phyloP scores from a whole-genome alignment of 2,888 invertebrate genomes.

The Neoaliturus tenellus region DNA sequence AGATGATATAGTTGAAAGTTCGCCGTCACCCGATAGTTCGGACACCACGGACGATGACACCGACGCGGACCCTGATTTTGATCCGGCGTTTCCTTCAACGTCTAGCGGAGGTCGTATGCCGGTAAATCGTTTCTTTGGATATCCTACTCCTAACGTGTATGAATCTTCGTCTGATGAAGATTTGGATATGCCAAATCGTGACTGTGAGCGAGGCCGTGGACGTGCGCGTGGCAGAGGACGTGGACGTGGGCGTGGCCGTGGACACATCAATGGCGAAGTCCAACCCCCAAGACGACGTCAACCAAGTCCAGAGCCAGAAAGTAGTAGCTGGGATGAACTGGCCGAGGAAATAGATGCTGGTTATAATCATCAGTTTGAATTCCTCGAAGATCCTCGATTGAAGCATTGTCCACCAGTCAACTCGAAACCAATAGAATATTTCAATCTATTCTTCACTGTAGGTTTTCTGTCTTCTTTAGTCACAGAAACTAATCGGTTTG shows the following conservation, averaged over 20 bases:
- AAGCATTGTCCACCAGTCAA: slow-evolving; percentile 41
- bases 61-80: too few species aligned
- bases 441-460: slow-evolving; percentile 50
- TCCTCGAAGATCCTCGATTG: slow-evolving; percentile 23
- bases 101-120: too few species aligned
- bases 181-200: background rate
- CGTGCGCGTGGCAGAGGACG: background rate
- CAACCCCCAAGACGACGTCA: slow-evolving; percentile 2
- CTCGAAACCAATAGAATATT: slow-evolving; percentile 45
- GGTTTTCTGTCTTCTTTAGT: slow-evolving; percentile 43
- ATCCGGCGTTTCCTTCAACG: too few species aligned
- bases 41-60: too few species aligned
- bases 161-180: background rate
- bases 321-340: slow-evolving; percentile 36
- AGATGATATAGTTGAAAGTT: too few species aligned
- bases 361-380: slow-evolving; percentile 37
- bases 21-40: too few species aligned
- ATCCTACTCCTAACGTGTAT: too few species aligned
- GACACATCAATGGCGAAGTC: too few species aligned
- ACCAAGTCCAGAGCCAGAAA: background rate
- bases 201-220: too few species aligned
- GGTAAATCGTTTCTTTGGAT: too few species aligned
- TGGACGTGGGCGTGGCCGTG: background rate
- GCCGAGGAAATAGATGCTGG: slow-evolving; percentile 34
- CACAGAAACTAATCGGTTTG: slow-evolving; percentile 43